Conservation (phyloP, 2,113 vertebrate genomes). For the Callionymus lyra region DNA sequence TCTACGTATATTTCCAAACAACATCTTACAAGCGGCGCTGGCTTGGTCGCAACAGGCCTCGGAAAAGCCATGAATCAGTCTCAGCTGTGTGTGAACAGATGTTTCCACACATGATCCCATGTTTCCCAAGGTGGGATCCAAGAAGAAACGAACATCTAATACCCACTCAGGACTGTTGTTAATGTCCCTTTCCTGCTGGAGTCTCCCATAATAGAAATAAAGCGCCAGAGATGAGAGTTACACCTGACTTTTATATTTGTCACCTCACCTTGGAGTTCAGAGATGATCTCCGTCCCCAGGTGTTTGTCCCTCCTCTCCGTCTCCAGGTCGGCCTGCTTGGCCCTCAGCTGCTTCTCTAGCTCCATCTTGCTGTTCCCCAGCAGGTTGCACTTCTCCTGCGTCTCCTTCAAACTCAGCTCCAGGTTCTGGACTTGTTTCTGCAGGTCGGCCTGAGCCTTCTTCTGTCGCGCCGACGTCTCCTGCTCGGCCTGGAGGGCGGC, state of each 20-base stretch:
- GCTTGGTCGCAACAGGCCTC: slow-evolving; percentile 21
- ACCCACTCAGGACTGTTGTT: slow-evolving; percentile 7
- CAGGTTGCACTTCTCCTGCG: slow-evolving; percentile 79
- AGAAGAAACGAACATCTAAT: slow-evolving; percentile 30
- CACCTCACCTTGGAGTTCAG: slow-evolving; percentile 84
- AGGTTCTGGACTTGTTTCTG: slow-evolving; percentile 85
- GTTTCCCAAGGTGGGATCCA: slow-evolving; percentile 48
- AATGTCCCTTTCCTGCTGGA: slow-evolving; percentile 15
- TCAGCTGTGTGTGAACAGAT: slow-evolving; percentile 36
- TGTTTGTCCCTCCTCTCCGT: slow-evolving; percentile 77
- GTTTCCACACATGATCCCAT: slow-evolving; percentile 55
- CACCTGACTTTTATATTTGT: neutral
- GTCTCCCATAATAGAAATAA: neutral
- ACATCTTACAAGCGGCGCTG: slow-evolving; percentile 26
- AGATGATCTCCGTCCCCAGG: slow-evolving; percentile 78
- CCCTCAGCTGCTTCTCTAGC: slow-evolving; percentile 84
- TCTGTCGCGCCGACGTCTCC: slow-evolving; percentile 75
- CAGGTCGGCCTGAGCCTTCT: slow-evolving; percentile 82
- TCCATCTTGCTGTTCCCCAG: slow-evolving; percentile 80
- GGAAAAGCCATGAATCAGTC: slow-evolving; percentile 6
- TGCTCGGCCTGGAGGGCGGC: slow-evolving; percentile 75
- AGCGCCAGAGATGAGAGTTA: neutral
- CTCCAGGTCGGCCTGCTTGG: slow-evolving; percentile 82
- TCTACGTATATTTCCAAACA: slow-evolving; percentile 27
- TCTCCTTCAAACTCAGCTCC: slow-evolving; percentile 79